Evolutionary conservation across 1,140 invertebrate genomes (phyloP), one percentile per base, ranked within the genome.

Genomic region (Protaetia brevitarsis): DNA sequence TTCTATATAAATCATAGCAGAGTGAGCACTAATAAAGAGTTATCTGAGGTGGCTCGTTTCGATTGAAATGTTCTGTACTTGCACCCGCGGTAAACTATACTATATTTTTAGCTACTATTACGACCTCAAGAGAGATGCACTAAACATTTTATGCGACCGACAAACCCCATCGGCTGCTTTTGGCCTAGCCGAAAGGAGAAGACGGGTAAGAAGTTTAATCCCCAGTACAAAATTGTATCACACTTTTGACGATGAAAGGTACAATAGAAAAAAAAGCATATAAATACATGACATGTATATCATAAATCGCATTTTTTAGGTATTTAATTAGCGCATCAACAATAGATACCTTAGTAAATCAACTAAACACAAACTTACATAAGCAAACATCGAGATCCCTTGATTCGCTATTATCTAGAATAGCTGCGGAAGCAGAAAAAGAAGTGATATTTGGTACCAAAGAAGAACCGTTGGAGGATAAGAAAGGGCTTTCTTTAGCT

Each of bases 371-470:
- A 10, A 36, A 30, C 7, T 21, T 61, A 7, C 21, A 36, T 11
- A 7, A 37, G 8, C 13, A 41, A 4, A 29, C 34, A 2, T 60
- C 64, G 3, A 37, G 64, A 45, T 66, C 64, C 4, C 59, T 66
- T 16, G 64, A 66, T 41, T 59, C 64, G 11, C 11, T 66, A 16
- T 28, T 66, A 8, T 27, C 2, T 13, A 27, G 29, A 11, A 31
- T 65, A 23, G 56, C 64, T 5, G 64, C 64, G 4, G 64, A 65
- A 41, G 64, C 31, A 8, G 58, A 66, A 60, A 66, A 66, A 29
- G 57, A 66, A 19, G 64, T 60, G 51, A 23, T 66, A 28, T 27
- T 66, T 7, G 34, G 45, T 11, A 30, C 45, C 8, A 16, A 31
- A n/a, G 64, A 66, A 16, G 64, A 66, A 27, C 3, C 13, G n/a